Evolutionary conservation across 1,140 invertebrate species (phyloP).

Genomic region (Neotoxoptera formosana): DNA sequence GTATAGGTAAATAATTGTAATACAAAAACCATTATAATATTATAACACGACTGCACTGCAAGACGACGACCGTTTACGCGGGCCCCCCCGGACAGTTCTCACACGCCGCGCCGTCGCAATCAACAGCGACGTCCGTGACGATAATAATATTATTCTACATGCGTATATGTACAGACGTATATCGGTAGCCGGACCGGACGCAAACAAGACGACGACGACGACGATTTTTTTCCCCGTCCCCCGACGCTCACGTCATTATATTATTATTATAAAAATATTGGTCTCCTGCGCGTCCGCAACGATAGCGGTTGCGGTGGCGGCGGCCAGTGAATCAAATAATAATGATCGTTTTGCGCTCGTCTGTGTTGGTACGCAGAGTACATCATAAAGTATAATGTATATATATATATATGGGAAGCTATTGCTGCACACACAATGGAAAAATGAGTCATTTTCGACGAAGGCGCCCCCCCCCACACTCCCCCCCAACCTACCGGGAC

Average conservation of each 20-base stretch:
- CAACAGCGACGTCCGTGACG: background rate
- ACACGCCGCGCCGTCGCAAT: background rate
- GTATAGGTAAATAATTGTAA: background rate
- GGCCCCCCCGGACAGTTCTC: background rate
- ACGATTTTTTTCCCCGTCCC: background rate
- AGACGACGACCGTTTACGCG: background rate
- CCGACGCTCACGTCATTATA: background rate
- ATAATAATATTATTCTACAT: background rate
- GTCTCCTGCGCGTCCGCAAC: background rate
- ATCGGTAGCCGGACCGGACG: background rate
- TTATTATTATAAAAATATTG: conserved; percentile 2
- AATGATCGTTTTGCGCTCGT: background rate
- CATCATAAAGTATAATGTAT: background rate
- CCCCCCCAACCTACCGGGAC: background rate
- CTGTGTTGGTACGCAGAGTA: background rate
- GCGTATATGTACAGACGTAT: background rate
- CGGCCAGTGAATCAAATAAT: background rate
- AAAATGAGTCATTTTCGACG: background rate
- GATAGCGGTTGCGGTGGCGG: background rate
- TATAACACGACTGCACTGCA: background rate
- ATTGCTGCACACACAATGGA: background rate
- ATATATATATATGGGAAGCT: background rate
- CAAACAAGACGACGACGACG: background rate
- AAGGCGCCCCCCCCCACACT: background rate
- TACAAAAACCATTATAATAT: no score